Evolutionary conservation across 37 sponge, comb jelly and placozoan genomes (phyloP).

Genomic region (Cladorhizidae sp.): DNA sequence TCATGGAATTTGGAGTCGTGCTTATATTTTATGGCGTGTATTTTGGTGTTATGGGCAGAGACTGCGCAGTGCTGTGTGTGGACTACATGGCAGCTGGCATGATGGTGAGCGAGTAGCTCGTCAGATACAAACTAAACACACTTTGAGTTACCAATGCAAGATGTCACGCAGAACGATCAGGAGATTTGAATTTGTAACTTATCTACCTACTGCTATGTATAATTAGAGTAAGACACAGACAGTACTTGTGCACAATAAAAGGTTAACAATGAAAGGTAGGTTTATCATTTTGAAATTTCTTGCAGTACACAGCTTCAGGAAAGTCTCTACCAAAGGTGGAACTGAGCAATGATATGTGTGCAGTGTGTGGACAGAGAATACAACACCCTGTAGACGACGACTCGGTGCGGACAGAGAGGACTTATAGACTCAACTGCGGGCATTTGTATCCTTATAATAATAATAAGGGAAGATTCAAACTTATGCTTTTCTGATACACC

Average conservation of each 20-base stretch:
- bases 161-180: too few relatives aligned
- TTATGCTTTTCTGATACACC: too few relatives aligned
- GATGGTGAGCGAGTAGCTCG: conserved; percentile 53
- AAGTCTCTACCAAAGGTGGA: conserved; percentile 64
- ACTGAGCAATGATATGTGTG: conserved; percentile 80
- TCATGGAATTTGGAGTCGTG: conserved; percentile 69
- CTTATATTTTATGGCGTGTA: conserved; percentile 96
- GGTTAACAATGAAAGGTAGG: too few relatives aligned
- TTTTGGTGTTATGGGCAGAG: conserved; percentile 96
- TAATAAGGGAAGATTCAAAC: not conserved
- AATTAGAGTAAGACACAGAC: not conserved
- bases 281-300: too few relatives aligned
- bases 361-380: conserved; percentile 91
- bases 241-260: too few relatives aligned
- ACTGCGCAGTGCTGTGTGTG: conserved; percentile 94
- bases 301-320: conserved; percentile 64
- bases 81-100: conserved; percentile 93
- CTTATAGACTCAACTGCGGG: conserved; percentile 87
- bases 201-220: not conserved
- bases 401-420: conserved; percentile 45
- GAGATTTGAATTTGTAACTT: not conserved
- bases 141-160: too few relatives aligned
- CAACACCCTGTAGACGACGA: conserved; percentile 25
- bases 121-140: not conserved
- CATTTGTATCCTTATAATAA: conserved; percentile 92